A percentile compares a stretch with the other conserved stretches of the same genome.
phyloP scores from a whole-genome alignment of 2,113 vertebrate species.

The Ochotona princeps region DNA sequence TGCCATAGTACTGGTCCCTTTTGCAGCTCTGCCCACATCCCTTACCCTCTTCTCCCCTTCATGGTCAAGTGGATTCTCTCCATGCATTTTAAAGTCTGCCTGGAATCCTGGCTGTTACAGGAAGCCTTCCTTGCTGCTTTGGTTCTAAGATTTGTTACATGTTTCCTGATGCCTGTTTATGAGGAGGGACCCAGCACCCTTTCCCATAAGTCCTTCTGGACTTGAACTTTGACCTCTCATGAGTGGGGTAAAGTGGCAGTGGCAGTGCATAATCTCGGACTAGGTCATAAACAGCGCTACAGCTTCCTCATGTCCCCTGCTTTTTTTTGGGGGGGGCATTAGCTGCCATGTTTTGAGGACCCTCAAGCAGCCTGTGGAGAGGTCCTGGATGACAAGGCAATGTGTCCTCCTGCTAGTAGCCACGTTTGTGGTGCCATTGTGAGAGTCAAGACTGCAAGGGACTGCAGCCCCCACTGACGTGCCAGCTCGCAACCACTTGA shows the following conservation, averaged over 20 bases:
- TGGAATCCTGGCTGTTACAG: not conserved
- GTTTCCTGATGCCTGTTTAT: not conserved
- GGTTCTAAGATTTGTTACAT: not conserved
- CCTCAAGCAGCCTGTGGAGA: not conserved
- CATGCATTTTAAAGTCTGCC: not conserved
- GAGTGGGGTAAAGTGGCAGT: not conserved
- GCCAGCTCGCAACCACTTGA: not conserved
- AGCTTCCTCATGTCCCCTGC: not conserved
- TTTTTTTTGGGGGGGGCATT: not conserved
- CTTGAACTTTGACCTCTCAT: not conserved
- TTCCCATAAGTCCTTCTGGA: not conserved
- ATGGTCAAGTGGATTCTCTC: not conserved
- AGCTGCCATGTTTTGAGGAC: not conserved
- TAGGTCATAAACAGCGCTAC: not conserved
- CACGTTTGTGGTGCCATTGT: fast-evolving
- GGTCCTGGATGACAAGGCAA: not conserved
- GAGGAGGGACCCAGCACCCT: not conserved
- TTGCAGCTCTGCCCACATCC: not conserved
- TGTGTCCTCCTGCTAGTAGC: not conserved
- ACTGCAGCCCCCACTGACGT: not conserved
- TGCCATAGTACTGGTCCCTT: not conserved
- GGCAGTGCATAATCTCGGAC: not conserved
- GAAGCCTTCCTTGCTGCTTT: conserved; percentile 3
- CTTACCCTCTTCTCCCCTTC: fast-evolving
- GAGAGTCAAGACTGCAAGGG: not conserved